A percentile compares a stretch with the other conserved stretches of the same genome.
Evolutionary conservation across 2,888 invertebrate genomes (phyloP).

Genomic region (Eupsilia transversa): DNA sequence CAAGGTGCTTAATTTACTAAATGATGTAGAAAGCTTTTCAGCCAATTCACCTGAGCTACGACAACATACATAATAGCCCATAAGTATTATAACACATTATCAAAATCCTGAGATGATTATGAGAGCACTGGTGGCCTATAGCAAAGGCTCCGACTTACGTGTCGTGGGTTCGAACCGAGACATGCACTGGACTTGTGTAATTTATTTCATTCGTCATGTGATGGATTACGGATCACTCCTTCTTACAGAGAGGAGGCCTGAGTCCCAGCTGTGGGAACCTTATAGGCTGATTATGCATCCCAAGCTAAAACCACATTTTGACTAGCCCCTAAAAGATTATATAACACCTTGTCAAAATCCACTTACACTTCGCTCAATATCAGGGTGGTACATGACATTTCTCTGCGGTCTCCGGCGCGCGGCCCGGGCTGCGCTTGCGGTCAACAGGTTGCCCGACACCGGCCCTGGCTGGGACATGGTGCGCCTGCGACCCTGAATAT

Average conservation of each 20-base stretch:
- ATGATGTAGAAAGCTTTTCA: not conserved
- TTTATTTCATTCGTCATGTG: no score
- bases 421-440: conserved; percentile 82
- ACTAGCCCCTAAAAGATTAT: not conserved
- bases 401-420: conserved; percentile 78
- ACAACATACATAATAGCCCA: not conserved
- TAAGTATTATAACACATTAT: not conserved
- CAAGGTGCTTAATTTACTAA: not conserved
- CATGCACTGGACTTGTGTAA: no score
- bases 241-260: no score
- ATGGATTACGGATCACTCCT: no score
- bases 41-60: no score
- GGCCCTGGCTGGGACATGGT: conserved; percentile 87
- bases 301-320: not conserved
- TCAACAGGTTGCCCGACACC: conserved; percentile 76
- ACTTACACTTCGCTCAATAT: conserved; percentile 77
- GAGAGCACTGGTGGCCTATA: no score
- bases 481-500: conserved; percentile 74
- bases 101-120: not conserved
- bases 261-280: no score
- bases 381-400: conserved; percentile 84
- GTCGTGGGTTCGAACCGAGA: no score
- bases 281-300: not conserved
- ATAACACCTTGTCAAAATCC: not conserved
- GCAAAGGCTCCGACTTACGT: no score